A percentile compares a stretch with the other conserved stretches of the same genome.
Conservation (phyloP, 2,888 invertebrate genomes). For the Spodoptera picta region DNA sequence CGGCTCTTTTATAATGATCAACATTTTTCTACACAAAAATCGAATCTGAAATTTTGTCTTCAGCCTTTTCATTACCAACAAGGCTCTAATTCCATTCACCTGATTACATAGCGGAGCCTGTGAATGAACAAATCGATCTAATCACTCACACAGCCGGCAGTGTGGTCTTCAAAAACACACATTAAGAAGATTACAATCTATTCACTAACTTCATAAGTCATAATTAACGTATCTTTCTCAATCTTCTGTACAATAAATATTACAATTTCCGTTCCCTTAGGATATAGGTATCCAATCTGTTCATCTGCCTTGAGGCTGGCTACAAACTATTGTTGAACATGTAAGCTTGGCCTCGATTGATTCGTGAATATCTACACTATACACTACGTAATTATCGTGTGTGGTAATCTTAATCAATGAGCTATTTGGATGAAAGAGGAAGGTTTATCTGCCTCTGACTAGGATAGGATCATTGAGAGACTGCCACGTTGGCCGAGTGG, state of each 20-base stretch:
- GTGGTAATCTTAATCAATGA: conserved; percentile 51
- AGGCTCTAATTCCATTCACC: no score
- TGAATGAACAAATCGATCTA: not conserved
- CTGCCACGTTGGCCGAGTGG: no score
- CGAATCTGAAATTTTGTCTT: no score
- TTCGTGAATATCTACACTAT: conserved; percentile 45
- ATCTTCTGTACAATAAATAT: conserved; percentile 30
- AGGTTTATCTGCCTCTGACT: no score
- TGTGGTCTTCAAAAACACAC: conserved; percentile 39
- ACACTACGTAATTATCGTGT: conserved; percentile 53
- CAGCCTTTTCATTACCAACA: no score
- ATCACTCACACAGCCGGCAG: conserved; percentile 7
- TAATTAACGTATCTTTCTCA: conserved; percentile 27
- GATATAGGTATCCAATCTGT: conserved; percentile 28
- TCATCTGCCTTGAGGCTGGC: conserved; percentile 39
- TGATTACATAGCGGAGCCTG: not conserved
- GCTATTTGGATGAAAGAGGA: conserved; percentile 15
- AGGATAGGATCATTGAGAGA: no score
- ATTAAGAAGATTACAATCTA: conserved; percentile 38
- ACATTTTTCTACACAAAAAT: no score
- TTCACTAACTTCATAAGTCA: conserved; percentile 21
- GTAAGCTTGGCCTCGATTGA: conserved; percentile 47
- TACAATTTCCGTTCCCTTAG: conserved; percentile 41
- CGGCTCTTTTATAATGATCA: no score
- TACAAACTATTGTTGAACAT: conserved; percentile 45